Conservation (phyloP, 2,797 vertebrate genomes). For the Argentina silus region DNA sequence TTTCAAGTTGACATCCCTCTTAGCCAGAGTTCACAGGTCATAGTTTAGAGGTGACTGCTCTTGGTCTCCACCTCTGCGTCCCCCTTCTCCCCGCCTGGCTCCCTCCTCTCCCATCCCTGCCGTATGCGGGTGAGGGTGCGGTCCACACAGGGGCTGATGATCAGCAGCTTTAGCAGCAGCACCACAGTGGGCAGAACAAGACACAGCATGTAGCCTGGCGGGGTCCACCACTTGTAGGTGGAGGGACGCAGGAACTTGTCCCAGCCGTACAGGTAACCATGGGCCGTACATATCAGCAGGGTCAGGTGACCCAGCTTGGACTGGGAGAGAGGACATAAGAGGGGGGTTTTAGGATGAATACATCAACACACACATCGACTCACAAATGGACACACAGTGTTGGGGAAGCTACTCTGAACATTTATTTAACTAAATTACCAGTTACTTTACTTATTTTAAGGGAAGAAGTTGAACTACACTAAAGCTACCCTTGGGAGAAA, state of each 20-base stretch:
- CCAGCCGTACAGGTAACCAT: slow-evolving; percentile 84
- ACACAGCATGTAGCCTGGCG: slow-evolving; percentile 79
- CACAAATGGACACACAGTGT: too few relatives aligned
- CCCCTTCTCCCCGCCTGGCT: slow-evolving; percentile 81
- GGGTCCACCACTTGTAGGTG: slow-evolving; percentile 84
- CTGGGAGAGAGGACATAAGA: slow-evolving; percentile 68
- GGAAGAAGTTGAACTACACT: too few relatives aligned
- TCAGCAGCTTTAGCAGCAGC: slow-evolving; percentile 83
- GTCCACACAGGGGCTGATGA: slow-evolving; percentile 89
- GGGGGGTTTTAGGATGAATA: slow-evolving; percentile 57
- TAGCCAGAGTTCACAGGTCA: background rate
- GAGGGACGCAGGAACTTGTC: slow-evolving; percentile 76
- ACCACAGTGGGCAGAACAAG: slow-evolving; percentile 85
- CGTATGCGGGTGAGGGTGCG: slow-evolving; percentile 80
- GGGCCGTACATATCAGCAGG: slow-evolving; percentile 85
- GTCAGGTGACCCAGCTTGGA: slow-evolving; percentile 91
- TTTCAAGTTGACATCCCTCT: too few relatives aligned
- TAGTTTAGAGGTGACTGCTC: slow-evolving; percentile 45
- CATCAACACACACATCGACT: slow-evolving; percentile 76
- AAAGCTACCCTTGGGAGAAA: too few relatives aligned
- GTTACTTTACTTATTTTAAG: too few relatives aligned
- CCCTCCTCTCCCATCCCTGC: slow-evolving; percentile 87
- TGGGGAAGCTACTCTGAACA: too few relatives aligned
- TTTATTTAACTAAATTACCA: too few relatives aligned
- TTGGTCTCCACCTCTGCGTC: slow-evolving; percentile 10